phyloP scores from a whole-genome alignment of 2,888 invertebrate genomes.

The Gasteruption jaculator region DNA sequence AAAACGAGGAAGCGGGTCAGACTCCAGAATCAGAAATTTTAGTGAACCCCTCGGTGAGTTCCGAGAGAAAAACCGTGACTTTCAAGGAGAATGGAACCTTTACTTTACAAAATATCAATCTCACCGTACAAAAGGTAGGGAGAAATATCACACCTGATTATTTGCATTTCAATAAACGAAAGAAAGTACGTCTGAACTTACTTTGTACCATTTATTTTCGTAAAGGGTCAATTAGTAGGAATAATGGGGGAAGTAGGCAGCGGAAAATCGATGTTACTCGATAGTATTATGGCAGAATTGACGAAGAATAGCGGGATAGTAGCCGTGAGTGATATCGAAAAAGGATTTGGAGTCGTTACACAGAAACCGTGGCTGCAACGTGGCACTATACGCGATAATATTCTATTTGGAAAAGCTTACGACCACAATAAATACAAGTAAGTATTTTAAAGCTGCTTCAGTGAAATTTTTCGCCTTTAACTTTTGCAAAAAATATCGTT shows the following conservation, averaged over 20 bases:
- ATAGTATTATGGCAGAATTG: conserved; percentile 83
- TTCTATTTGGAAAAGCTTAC: conserved; percentile 83
- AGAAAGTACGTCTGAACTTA: conserved; percentile 8
- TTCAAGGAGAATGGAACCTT: conserved; percentile 42
- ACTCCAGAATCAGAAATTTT: conserved; percentile 15
- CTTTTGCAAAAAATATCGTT: neutral
- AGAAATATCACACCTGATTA: conserved; percentile 43
- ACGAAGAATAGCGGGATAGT: conserved; percentile 66
- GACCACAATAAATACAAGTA: conserved; percentile 71
- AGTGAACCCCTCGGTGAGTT: conserved; percentile 21
- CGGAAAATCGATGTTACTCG: conserved; percentile 85
- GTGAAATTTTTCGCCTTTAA: conserved; percentile 1
- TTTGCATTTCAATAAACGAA: too few relatives aligned
- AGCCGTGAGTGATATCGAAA: conserved; percentile 64
- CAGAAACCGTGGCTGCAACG: conserved; percentile 93
- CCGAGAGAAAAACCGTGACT: conserved; percentile 28
- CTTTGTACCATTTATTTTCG: conserved; percentile 44
- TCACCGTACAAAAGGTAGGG: conserved; percentile 51
- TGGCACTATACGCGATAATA: conserved; percentile 87
- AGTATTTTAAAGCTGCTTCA: conserved; percentile 23
- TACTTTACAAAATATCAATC: conserved; percentile 46
- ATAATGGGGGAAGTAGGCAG: conserved; percentile 85
- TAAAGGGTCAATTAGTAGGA: conserved; percentile 75
- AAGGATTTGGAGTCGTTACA: conserved; percentile 79
- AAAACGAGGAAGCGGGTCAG: conserved; percentile 15